phyloP scores from a whole-genome alignment of 2,888 invertebrate genomes.

The Dolichomitus sp. region DNA sequence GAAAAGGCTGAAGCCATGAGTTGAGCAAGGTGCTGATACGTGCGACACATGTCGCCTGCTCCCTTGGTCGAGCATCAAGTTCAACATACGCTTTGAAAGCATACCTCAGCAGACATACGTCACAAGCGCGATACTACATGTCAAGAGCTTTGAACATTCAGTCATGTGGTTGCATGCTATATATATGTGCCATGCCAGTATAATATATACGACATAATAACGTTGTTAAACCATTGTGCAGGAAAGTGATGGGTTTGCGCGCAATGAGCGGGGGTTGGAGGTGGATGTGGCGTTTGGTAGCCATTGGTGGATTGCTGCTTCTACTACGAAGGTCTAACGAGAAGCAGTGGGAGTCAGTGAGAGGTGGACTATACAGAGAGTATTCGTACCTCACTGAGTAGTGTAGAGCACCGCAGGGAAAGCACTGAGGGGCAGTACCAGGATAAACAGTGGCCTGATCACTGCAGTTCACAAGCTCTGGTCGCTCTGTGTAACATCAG shows the following conservation, averaged over 20 bases:
- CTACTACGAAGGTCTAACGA: constrained; percentile 21
- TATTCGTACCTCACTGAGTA: neutral
- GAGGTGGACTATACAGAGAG: constrained; percentile 12
- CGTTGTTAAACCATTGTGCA: constrained; percentile 42
- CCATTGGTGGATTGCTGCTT: constrained; percentile 9
- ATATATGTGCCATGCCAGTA: neutral
- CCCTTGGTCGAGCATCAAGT: neutral
- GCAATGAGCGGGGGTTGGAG: neutral
- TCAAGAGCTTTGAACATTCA: constrained; percentile 26
- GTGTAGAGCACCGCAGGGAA: constrained; percentile 10
- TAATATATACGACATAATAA: constrained; percentile 25
- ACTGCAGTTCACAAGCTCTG: constrained; percentile 30
- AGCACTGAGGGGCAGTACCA: constrained; percentile 1
- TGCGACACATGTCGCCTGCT: neutral
- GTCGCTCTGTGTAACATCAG: constrained; percentile 28
- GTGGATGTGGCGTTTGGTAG: constrained; percentile 5
- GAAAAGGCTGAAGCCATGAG: neutral
- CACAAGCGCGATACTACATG: constrained; percentile 23
- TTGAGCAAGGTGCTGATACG: neutral
- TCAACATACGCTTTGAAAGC: constrained; percentile 20
- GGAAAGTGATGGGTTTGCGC: neutral
- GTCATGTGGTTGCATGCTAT: neutral
- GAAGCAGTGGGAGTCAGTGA: constrained; percentile 14
- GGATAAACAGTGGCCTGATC: constrained; percentile 23
- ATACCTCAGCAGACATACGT: constrained; percentile 24